Percentiles rank a stretch among this genome's conserved stretches.
These are phyloP conservation scores for Dryobates pubescens DNA, from an alignment of 2,797 vertebrate genomes.

Conservation along the genomic window DNA sequence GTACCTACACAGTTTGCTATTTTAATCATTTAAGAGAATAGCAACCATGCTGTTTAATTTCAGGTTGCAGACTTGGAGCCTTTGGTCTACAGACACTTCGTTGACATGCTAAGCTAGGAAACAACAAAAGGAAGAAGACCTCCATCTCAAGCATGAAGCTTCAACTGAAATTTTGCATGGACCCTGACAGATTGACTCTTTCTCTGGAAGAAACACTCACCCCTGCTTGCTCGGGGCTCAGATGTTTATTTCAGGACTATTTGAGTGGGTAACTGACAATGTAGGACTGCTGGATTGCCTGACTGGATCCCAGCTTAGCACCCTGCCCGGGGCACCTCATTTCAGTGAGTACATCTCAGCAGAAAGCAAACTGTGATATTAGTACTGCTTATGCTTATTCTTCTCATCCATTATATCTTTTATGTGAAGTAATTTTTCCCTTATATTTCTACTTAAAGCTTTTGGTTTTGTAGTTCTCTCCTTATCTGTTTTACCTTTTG, in stretches of 20 bases:
- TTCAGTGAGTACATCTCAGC: neutral
- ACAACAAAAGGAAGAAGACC: neutral
- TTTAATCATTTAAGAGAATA: neutral
- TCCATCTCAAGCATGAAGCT: neutral
- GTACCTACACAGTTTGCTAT: neutral
- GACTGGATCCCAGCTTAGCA: neutral
- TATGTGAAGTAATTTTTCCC: neutral
- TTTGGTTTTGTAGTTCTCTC: neutral
- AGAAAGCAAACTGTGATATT: neutral
- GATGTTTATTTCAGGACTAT: neutral
- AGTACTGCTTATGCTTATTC: neutral
- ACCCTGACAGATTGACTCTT: neutral
- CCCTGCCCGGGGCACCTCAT: neutral
- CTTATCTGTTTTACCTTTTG: too few species aligned
- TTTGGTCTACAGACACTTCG: neutral
- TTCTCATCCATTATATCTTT: neutral
- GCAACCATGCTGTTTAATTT: neutral
- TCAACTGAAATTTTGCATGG: neutral
- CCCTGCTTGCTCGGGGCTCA: neutral
- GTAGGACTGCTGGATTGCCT: neutral
- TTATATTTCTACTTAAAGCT: neutral
- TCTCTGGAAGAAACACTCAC: neutral
- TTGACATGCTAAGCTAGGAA: neutral
- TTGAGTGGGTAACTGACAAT: neutral
- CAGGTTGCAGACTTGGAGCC: neutral